Base-by-base conservation (phyloP, 2,113 vertebrate genomes). In the Eurystomus gularis region DNA sequence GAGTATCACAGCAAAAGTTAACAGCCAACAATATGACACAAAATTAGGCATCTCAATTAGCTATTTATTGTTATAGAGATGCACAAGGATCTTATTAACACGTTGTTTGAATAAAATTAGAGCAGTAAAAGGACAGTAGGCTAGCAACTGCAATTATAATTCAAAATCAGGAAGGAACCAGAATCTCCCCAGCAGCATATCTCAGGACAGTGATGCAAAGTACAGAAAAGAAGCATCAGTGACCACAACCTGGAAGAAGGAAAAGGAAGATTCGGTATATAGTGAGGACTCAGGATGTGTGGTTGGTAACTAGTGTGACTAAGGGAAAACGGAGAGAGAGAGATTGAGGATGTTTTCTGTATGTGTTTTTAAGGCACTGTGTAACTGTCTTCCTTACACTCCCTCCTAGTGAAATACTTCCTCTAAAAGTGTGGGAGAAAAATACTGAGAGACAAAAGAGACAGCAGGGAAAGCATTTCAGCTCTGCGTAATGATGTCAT, bases 371-470 rank as follows among this genome's bases (percentile, higher is more conserved):
- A 29, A 78, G 52, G 72, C 51, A 10, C 24, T n/a, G 60, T 44
- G 54, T 57, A 73, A 29, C 78, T 54, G 62, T 51, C 49, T 77
- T 80, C 60, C 71, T 88, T 61, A 39, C 20, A 11, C 20, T 90
- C 72, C n/a, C 55, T 83, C 46, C 68, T 71, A 60, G 68, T 55
- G 72, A 93, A 84, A 35, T 61, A 44, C 72, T 92, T 93, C 94
- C 93, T 95, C 72, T 44, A 14, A 15, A 89, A 95, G 65, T 86
- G 86, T 87, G 94, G 82, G 86, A 86, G 92, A 78, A 81, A 96
- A 94, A 75, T 49, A 66, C 68, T 5, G 51, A 66, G 92, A 83
- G 69, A 78, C 78, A 92, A 88, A 94, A 60, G 94, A 79, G 92
- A 10, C 86, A 72, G 90, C 72, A 75, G 90, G 82, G 90, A 86